These are phyloP conservation scores for Zaprionus lachaisei DNA, from an alignment of 1,140 invertebrate genomes.

Conservation along the genomic window DNA sequence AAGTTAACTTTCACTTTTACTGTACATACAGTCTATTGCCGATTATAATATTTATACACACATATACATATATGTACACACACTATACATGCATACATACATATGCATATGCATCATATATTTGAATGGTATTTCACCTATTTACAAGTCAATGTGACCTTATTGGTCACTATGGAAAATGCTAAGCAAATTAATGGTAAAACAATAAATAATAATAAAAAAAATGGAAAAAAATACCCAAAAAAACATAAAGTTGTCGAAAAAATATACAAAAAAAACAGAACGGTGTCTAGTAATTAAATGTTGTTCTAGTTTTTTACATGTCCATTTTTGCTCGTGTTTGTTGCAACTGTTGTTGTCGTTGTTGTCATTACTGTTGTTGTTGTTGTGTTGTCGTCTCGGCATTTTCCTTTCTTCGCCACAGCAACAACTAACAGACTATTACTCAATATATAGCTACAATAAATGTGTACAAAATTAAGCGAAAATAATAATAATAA, in stretches of 20 bases:
- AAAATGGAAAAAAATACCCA: background rate
- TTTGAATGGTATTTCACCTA: constrained; percentile 59
- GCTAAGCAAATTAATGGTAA: background rate
- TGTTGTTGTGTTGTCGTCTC: constrained; percentile 22
- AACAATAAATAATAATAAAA: background rate
- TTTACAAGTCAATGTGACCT: constrained; percentile 66
- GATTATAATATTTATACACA: constrained; percentile 4
- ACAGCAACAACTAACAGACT: constrained; percentile 39
- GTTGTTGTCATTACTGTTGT: constrained; percentile 29
- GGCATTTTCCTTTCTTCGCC: constrained; percentile 38
- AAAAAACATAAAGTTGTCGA: background rate
- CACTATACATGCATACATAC: constrained; percentile 23
- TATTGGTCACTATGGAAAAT: constrained; percentile 38
- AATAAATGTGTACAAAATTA: constrained; percentile 40
- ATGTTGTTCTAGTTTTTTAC: constrained; percentile 54
- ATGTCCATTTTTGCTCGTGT: constrained; percentile 52
- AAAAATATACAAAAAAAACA: constrained; percentile 1
- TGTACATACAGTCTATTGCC: constrained; percentile 10
- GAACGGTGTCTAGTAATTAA: constrained; percentile 37
- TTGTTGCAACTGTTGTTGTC: constrained; percentile 46
- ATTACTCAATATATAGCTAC: constrained; percentile 36
- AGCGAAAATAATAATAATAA: background rate
- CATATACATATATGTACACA: constrained; percentile 2
- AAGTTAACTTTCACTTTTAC: constrained; percentile 77
- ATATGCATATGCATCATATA: constrained; percentile 28